phyloP scores from a whole-genome alignment of 2,797 vertebrate genomes.

The Falco biarmicus region DNA sequence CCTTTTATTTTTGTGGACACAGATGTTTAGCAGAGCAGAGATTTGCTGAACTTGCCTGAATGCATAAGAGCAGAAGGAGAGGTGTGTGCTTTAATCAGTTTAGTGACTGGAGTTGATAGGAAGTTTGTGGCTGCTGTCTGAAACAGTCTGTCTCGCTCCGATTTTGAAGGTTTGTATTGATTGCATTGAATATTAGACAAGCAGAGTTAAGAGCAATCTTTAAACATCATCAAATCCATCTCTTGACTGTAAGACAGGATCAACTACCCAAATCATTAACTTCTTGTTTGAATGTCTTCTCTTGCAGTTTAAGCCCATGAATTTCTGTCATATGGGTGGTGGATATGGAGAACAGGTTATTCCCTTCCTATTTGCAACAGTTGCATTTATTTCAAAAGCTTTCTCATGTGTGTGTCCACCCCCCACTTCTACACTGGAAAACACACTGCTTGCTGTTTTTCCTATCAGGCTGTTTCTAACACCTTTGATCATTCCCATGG shows the following conservation, averaged over 20 bases:
- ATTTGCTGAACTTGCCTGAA: neutral
- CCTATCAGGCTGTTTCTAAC: neutral
- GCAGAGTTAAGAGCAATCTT: slow-evolving; percentile 3
- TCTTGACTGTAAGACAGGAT: neutral
- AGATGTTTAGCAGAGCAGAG: neutral
- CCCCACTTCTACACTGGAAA: neutral
- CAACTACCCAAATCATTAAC: slow-evolving; percentile 11
- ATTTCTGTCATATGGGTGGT: neutral
- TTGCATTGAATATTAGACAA: slow-evolving; percentile 7
- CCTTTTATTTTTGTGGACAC: neutral
- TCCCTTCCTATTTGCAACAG: neutral
- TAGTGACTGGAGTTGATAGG: neutral
- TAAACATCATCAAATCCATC: neutral
- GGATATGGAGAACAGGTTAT: neutral
- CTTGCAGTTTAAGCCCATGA: neutral
- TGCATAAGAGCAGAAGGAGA: neutral
- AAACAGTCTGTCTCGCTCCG: neutral
- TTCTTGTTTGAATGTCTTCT: neutral
- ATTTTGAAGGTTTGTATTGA: neutral
- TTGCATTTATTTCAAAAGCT: neutral
- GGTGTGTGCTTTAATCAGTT: neutral
- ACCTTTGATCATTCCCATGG: neutral
- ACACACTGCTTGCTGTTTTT: neutral
- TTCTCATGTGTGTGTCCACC: neutral
- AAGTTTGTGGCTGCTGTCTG: neutral